A percentile compares a stretch with the other conserved stretches of the same genome.
phyloP scores from a whole-genome alignment of 2,113 vertebrate genomes.

The Ibidorhyncha struthersii region DNA sequence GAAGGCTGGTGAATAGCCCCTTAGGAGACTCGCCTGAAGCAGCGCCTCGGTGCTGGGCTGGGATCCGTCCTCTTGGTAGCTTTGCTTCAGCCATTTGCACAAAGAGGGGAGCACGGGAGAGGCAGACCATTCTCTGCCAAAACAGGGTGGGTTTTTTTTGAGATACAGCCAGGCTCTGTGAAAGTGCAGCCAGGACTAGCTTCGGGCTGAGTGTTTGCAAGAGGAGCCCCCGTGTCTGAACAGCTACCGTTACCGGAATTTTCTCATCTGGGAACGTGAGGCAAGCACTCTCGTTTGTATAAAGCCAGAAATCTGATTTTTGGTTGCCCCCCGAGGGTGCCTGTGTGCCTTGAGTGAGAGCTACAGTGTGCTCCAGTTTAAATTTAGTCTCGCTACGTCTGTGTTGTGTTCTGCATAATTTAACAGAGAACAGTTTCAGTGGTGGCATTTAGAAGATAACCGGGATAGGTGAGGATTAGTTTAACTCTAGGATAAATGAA shows the following conservation, averaged over 20 bases:
- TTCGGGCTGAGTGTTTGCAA: not conserved
- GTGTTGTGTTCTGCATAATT: not conserved
- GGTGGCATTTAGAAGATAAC: not conserved
- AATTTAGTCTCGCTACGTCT: not conserved
- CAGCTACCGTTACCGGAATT: not conserved
- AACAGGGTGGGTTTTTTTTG: not conserved
- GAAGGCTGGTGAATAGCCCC: not conserved
- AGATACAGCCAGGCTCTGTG: not conserved
- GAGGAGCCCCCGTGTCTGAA: not conserved
- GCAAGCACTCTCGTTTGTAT: not conserved
- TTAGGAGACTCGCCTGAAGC: not conserved
- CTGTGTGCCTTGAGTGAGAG: not conserved
- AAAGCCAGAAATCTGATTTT: not conserved
- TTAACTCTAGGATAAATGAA: not conserved
- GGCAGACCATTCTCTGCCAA: not conserved
- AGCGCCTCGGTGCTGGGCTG: not conserved
- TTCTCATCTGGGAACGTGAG: not conserved
- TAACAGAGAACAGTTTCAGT: not conserved
- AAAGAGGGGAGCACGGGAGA: not conserved
- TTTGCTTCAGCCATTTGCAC: not conserved
- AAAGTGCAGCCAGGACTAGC: not conserved
- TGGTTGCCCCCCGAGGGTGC: not conserved
- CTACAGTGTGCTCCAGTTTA: not conserved
- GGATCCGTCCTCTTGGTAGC: accelerated
- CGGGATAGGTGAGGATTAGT: not conserved